Base-by-base conservation (phyloP, 2,888 invertebrate species). In the Ophion ellenae region DNA sequence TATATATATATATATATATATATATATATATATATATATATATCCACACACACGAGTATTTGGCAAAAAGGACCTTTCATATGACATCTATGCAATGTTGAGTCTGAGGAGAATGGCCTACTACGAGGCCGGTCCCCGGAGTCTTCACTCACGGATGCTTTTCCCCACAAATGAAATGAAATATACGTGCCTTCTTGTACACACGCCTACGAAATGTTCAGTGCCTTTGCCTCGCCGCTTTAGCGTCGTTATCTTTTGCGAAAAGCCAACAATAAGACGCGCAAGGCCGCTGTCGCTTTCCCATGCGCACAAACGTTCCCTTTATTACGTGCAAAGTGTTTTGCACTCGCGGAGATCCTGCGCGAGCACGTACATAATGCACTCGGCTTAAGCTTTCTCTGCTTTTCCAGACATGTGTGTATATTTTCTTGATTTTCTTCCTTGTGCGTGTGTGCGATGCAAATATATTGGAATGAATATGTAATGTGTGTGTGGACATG, bases 241-340 rank as follows among this genome's bases (percentile, higher is more conserved):
- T 67, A 7, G 59, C 40, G 32, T 81, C 81, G 81, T 81, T 81
- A 81, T 66, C 70, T 59, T 71, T 70, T 20, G 71, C 70, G 66
- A 82, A 82, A 24, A 40, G 66, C 82, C 77, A 71, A 82, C 77
- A 82, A 77, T 77, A 71, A 82, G 70, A 71, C 36, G 57, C 76
- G 53, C 32, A 47, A 57, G 53, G 70, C 76, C 7, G 40, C 64
- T 70, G 76, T 82, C 76, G 63, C 63, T 70, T 70, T 70, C 32
- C 17, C 70, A 67, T 70, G 63, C n/a, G 69, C 66, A 20, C 59
- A 70, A 40, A 66, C 67, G 47, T 74, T 32, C 28, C 57, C 74
- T 78, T 61, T 70, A 61, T 75, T 67, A 24, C 53, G 45, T 66
- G 36, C 36, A 74, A 71, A 73, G 78, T 32, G 73, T 59, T 73